Percentiles rank a stretch among this genome's conserved stretches.
These are phyloP conservation scores for Hyposoter dolosus DNA, from an alignment of 2,888 invertebrate species.

Conservation along the genomic window DNA sequence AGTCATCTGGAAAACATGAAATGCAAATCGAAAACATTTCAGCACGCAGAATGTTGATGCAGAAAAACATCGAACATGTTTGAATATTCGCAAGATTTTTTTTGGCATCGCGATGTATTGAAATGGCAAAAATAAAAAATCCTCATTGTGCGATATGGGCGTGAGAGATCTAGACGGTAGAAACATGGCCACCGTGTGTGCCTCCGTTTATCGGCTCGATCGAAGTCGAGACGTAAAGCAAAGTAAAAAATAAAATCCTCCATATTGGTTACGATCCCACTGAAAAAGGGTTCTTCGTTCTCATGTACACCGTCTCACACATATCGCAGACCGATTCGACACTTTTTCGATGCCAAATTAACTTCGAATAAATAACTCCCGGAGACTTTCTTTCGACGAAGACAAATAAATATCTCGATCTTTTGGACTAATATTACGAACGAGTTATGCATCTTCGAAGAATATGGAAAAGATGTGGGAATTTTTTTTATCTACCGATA, in stretches of 20 bases:
- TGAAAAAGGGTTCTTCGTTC: constrained; percentile 72
- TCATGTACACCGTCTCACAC: constrained; percentile 14
- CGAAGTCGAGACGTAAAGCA: constrained; percentile 65
- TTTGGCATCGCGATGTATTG: background rate
- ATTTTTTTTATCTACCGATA: background rate
- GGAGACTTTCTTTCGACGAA: constrained; percentile 23
- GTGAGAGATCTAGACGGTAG: constrained; percentile 75
- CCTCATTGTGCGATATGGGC: constrained; percentile 51
- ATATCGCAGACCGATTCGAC: constrained; percentile 70
- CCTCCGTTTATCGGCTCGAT: constrained; percentile 78
- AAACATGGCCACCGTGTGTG: constrained; percentile 79
- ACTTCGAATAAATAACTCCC: constrained; percentile 77
- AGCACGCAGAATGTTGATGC: background rate
- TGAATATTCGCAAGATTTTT: constrained; percentile 20
- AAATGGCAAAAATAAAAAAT: background rate
- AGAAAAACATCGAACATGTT: background rate
- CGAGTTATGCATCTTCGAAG: constrained; percentile 57
- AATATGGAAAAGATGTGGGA: background rate
- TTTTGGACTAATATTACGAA: constrained; percentile 75
- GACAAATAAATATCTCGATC: constrained; percentile 62
- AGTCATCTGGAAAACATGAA: constrained; percentile 4
- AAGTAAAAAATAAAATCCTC: constrained; percentile 52
- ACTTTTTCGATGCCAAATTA: constrained; percentile 78
- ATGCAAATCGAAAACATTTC: background rate
- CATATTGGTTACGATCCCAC: constrained; percentile 9